phyloP scores from a whole-genome alignment of 2,888 invertebrate genomes.

The Hofmannophila pseudospretella region DNA sequence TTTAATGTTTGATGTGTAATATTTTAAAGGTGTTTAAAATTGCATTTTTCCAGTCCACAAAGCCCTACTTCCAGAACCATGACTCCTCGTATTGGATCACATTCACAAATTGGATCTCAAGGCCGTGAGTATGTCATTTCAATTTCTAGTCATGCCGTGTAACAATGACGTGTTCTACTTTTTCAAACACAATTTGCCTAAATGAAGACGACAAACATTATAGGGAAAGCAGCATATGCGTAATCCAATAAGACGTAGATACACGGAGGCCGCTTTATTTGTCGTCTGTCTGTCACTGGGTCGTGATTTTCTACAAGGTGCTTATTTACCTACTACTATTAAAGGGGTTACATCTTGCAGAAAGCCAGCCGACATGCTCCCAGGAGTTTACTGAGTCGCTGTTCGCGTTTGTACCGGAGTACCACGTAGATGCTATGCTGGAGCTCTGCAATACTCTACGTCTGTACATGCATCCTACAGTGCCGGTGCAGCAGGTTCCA shows the following conservation, averaged over 20 bases:
- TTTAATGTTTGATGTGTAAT: neutral
- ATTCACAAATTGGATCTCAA: constrained; percentile 32
- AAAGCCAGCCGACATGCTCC: constrained; percentile 15
- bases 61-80: constrained; percentile 47
- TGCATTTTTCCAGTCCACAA: constrained; percentile 38
- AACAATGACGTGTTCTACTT: no score
- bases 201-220: no score
- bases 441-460: constrained; percentile 81
- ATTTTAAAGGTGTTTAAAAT: constrained; percentile 1
- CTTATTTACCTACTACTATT: no score
- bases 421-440: constrained; percentile 82
- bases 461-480: constrained; percentile 81
- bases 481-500: constrained; percentile 71
- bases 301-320: no score
- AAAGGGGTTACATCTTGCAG: neutral
- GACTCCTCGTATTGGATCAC: constrained; percentile 45
- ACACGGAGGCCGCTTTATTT: no score
- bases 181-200: no score
- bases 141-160: no score
- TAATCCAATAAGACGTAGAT: no score
- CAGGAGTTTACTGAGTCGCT: constrained; percentile 58
- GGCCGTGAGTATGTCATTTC: constrained; percentile 32
- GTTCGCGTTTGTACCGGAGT: constrained; percentile 85
- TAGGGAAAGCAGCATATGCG: no score
- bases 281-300: no score